These are phyloP conservation scores for Drosophila pandora DNA, from an alignment of 1,140 invertebrate species.

Conservation along the genomic window DNA sequence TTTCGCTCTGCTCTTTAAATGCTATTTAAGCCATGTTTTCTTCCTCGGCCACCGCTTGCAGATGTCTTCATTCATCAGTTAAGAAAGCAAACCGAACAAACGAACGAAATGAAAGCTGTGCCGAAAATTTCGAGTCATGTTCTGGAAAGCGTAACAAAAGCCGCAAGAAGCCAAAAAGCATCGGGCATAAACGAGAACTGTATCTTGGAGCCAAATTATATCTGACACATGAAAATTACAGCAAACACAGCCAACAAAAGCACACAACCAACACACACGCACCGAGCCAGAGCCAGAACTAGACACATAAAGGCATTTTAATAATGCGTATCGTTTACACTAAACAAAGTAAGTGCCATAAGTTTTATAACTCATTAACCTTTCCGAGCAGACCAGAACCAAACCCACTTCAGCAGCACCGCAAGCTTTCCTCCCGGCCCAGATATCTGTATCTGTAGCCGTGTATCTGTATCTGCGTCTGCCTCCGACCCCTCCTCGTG, in stretches of 20 bases:
- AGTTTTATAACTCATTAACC: conserved; percentile 81
- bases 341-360: conserved; percentile 65
- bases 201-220: conserved; percentile 56
- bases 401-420: conserved; percentile 16
- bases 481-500: neutral
- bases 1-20: conserved; percentile 75
- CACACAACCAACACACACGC: conserved; percentile 16
- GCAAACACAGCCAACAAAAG: conserved; percentile 23
- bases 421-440: conserved; percentile 32
- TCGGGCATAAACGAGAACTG: conserved; percentile 42
- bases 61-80: conserved; percentile 59
- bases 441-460: conserved; percentile 32
- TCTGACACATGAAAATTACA: conserved; percentile 55
- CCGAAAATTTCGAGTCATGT: conserved; percentile 74
- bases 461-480: conserved; percentile 5
- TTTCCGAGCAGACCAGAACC: conserved; percentile 53
- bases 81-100: conserved; percentile 59
- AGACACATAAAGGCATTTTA: conserved; percentile 64
- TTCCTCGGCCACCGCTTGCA: conserved; percentile 20
- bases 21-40: conserved; percentile 64
- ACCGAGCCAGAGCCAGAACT: neutral
- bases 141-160: conserved; percentile 80
- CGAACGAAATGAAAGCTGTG: conserved; percentile 60
- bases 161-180: conserved; percentile 33
- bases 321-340: conserved; percentile 77